Conservation (phyloP, 2,888 invertebrate species). For the Lepidocyrtoides sp. region DNA sequence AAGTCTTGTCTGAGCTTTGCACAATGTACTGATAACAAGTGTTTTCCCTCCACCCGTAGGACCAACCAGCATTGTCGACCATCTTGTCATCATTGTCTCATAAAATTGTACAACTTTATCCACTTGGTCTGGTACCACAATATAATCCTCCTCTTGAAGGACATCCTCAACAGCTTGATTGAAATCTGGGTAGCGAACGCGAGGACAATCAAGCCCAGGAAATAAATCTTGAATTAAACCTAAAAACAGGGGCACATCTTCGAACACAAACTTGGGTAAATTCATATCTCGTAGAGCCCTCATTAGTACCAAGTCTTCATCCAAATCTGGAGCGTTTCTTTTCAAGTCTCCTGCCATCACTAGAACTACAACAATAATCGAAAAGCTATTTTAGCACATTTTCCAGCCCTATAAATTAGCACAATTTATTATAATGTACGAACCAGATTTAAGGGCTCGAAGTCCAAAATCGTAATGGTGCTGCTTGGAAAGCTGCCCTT, state of each 20-base stretch:
- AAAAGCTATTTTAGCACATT: background rate
- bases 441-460: constrained; percentile 93
- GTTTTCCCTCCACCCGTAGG: constrained; percentile 98
- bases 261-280: constrained; percentile 96
- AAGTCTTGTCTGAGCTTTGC: constrained; percentile 92
- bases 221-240: constrained; percentile 96
- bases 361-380: constrained; percentile 88
- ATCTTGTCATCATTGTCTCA: constrained; percentile 98
- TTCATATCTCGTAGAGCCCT: constrained; percentile 97
- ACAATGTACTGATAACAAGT: constrained; percentile 93
- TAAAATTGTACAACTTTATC: constrained; percentile 96
- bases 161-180: constrained; percentile 92
- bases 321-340: constrained; percentile 92
- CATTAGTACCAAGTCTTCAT: constrained; percentile 96
- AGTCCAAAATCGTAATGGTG: constrained; percentile 98
- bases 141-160: constrained; percentile 90
- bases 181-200: constrained; percentile 95
- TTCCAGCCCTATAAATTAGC: no score
- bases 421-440: background rate
- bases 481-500: constrained; percentile 96
- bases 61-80: constrained; percentile 96
- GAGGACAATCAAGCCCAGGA: constrained; percentile 95
- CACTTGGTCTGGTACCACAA: constrained; percentile 91
- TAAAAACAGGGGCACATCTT: constrained; percentile 96
- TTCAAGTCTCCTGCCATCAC: constrained; percentile 97